Evolutionary conservation across 1,140 invertebrate species (phyloP).

Genomic region (Dolichoris vasculosae): DNA sequence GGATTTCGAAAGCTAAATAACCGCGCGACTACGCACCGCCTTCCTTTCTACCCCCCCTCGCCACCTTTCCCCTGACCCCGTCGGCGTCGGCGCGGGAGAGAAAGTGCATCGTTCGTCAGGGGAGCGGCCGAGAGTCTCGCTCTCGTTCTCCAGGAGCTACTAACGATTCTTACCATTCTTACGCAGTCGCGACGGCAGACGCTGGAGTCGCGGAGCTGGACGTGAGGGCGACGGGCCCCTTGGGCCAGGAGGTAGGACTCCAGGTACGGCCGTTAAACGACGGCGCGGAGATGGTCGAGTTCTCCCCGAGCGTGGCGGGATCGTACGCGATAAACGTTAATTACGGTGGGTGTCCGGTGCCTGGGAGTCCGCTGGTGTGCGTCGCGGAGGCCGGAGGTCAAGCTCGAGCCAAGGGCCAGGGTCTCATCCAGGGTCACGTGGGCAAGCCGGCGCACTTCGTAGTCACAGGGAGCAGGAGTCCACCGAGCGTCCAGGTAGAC

Average conservation of each 20-base stretch:
- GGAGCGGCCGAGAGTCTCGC: background rate
- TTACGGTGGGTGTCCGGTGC: conserved; percentile 83
- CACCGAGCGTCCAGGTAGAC: conserved; percentile 75
- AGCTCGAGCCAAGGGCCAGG: conserved; percentile 79
- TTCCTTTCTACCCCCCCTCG: background rate
- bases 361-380: conserved; percentile 74
- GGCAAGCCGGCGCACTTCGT: conserved; percentile 72
- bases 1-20: background rate
- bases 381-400: conserved; percentile 79
- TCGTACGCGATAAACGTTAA: conserved; percentile 91
- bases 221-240: conserved; percentile 90
- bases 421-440: conserved; percentile 77
- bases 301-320: conserved; percentile 90
- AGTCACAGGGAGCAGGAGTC: conserved; percentile 70
- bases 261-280: conserved; percentile 85
- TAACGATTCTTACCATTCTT: background rate
- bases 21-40: background rate
- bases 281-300: conserved; percentile 85
- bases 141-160: background rate
- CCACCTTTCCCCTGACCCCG: no score
- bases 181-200: conserved; percentile 87
- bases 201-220: conserved; percentile 93
- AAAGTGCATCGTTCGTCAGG: background rate
- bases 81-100: background rate
- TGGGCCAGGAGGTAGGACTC: conserved; percentile 89